These are phyloP conservation scores for Tryphoninae sp. DNA, from an alignment of 2,888 invertebrate genomes.

Conservation along the genomic window DNA sequence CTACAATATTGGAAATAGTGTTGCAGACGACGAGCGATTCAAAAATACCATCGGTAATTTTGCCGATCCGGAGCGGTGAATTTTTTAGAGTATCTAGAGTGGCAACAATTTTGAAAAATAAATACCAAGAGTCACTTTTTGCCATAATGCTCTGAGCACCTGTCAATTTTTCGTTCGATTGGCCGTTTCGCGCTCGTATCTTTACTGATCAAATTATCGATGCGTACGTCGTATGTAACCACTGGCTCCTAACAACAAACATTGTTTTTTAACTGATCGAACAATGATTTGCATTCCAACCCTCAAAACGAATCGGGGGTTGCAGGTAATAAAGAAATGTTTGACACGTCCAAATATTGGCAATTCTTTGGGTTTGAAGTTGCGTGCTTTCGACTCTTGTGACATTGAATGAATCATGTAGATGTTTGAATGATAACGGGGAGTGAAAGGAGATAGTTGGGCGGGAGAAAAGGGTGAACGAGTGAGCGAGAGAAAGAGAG, in stretches of 20 bases:
- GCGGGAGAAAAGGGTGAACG: background rate
- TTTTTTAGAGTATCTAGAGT: too few species aligned
- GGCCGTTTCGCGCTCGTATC: too few species aligned
- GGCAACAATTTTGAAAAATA: too few species aligned
- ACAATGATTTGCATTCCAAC: background rate
- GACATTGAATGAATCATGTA: constrained; percentile 6
- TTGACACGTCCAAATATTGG: constrained; percentile 3
- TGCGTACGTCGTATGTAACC: background rate
- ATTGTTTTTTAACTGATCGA: background rate
- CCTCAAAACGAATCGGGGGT: background rate
- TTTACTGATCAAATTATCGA: too few species aligned
- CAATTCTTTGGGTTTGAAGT: background rate
- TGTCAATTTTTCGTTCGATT: too few species aligned
- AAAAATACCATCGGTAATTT: too few species aligned
- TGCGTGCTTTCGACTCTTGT: background rate
- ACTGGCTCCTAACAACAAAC: background rate
- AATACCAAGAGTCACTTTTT: too few species aligned
- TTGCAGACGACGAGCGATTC: too few species aligned
- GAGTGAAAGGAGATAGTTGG: background rate
- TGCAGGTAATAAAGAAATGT: background rate
- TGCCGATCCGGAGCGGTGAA: too few species aligned
- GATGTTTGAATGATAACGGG: constrained; percentile 46
- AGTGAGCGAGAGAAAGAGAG: background rate
- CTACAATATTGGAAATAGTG: too few species aligned
- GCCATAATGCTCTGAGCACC: too few species aligned